A percentile compares a stretch with the other conserved stretches of the same genome.
phyloP scores from a whole-genome alignment of 2,113 vertebrate species.

The Colossoma macropomum region DNA sequence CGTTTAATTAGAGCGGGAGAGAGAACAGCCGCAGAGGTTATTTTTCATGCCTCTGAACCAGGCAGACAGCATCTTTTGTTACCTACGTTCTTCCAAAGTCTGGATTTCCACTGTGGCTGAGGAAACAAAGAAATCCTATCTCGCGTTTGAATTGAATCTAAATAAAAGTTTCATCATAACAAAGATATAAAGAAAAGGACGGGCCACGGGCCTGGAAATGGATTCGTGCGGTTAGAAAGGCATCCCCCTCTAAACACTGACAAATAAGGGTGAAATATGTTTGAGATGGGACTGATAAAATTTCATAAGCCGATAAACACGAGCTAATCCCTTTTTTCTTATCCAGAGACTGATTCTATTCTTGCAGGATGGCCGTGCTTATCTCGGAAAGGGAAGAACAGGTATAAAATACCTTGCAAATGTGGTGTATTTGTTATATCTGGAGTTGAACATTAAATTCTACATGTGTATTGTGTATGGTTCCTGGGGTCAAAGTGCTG shows the following conservation, averaged over 20 bases:
- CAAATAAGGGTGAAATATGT: conserved; percentile 48
- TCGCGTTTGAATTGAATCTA: conserved; percentile 18
- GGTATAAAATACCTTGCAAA: not conserved
- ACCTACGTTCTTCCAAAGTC: conserved; percentile 12
- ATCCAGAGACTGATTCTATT: conserved; percentile 2
- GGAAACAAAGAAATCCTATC: conserved; percentile 50
- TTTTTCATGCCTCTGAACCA: conserved; percentile 41
- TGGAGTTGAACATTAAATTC: not conserved
- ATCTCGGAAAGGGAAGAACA: conserved; percentile 2
- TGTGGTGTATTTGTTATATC: not conserved
- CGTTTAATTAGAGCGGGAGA: conserved; percentile 43
- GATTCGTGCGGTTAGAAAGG: conserved; percentile 26
- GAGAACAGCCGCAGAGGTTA: conserved; percentile 16
- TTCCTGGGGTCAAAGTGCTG: conserved; percentile 3
- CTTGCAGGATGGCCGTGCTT: not conserved
- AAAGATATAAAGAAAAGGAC: conserved; percentile 22
- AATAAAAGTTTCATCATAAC: conserved; percentile 47
- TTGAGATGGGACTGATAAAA: conserved; percentile 51
- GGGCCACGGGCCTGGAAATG: conserved; percentile 1
- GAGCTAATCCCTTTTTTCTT: conserved; percentile 27
- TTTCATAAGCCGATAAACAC: conserved; percentile 48
- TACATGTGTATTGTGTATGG: not conserved
- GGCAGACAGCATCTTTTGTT: conserved; percentile 42
- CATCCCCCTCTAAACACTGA: conserved; percentile 15
- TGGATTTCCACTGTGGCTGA: not conserved